Evolutionary conservation across 2,113 vertebrate genomes (phyloP).

Genomic region (Kobus ellipsiprymnus): DNA sequence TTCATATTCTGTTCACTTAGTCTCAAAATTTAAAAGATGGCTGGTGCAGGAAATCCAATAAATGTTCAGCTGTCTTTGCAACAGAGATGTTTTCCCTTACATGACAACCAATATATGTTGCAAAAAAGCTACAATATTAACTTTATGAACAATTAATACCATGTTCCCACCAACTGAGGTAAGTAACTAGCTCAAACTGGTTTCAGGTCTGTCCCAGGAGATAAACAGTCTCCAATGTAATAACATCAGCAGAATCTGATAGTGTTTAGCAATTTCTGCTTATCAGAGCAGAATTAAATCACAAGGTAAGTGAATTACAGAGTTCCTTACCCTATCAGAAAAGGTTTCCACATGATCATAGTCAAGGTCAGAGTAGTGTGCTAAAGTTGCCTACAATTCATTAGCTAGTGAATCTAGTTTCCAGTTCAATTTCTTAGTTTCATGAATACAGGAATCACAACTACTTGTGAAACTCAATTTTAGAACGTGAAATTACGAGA

Average conservation of each 20-base stretch:
- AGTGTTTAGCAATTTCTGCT: constrained; percentile 58
- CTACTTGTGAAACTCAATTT: constrained; percentile 11
- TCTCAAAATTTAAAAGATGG: neutral
- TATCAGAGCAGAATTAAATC: constrained; percentile 60
- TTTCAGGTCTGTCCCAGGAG: neutral
- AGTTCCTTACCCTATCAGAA: constrained; percentile 45
- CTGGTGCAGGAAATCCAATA: neutral
- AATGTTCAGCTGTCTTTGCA: neutral
- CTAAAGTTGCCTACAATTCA: neutral
- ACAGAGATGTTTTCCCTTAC: neutral
- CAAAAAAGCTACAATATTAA: neutral
- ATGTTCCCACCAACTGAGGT: neutral
- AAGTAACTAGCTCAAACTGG: neutral
- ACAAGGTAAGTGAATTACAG: constrained; percentile 41
- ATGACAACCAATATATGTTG: neutral
- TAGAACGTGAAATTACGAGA: constrained; percentile 9
- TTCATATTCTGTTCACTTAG: neutral
- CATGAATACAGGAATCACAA: neutral
- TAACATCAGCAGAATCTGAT: constrained; percentile 41
- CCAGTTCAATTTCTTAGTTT: neutral
- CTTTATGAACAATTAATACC: constrained; percentile 32
- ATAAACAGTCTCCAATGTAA: constrained; percentile 11
- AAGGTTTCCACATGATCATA: neutral
- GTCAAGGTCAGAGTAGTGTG: neutral
- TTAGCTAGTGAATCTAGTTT: constrained; percentile 1